A percentile compares a stretch with the other conserved stretches of the same genome.
Conservation (phyloP, 1,140 invertebrate genomes). For the Phocides pigmalion region DNA sequence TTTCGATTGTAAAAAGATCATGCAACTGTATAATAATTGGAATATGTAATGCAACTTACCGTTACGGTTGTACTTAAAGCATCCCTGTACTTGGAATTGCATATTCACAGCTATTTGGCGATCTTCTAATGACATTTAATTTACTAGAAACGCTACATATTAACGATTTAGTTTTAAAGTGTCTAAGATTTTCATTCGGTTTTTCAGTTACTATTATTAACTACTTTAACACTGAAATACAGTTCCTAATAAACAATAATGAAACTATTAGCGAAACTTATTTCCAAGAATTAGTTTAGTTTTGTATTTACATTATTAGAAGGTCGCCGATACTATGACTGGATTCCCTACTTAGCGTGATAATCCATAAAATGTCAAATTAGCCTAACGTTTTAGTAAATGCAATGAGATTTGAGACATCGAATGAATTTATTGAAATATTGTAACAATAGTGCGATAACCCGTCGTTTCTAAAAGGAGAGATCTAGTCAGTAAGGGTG, state of each 20-base stretch:
- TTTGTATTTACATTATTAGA: constrained; percentile 55
- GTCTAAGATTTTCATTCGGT: constrained; percentile 6
- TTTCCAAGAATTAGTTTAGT: constrained; percentile 61
- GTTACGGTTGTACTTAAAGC: constrained; percentile 58
- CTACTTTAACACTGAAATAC: constrained; percentile 59
- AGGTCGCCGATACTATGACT: constrained; percentile 44
- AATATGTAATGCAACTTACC: constrained; percentile 56
- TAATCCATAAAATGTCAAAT: constrained; percentile 30
- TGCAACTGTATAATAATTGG: constrained; percentile 51
- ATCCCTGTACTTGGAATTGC: constrained; percentile 64
- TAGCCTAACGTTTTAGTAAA: constrained; percentile 37
- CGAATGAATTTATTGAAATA: constrained; percentile 46
- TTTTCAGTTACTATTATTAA: constrained; percentile 44
- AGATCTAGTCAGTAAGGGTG: constrained; percentile 49
- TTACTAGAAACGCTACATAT: constrained; percentile 35
- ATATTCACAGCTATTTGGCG: constrained; percentile 44
- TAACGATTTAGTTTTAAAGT: constrained; percentile 48
- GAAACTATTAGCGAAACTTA: constrained; percentile 63
- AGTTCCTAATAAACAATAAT: constrained; percentile 76
- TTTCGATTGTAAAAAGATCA: constrained; percentile 46
- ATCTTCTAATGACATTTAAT: constrained; percentile 47
- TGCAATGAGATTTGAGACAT: constrained; percentile 68
- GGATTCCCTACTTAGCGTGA: constrained; percentile 26
- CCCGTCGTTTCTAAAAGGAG: constrained; percentile 61
- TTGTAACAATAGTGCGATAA: constrained; percentile 46